Base-by-base conservation (phyloP, 2,113 vertebrate species). In the Catharus minimus region DNA sequence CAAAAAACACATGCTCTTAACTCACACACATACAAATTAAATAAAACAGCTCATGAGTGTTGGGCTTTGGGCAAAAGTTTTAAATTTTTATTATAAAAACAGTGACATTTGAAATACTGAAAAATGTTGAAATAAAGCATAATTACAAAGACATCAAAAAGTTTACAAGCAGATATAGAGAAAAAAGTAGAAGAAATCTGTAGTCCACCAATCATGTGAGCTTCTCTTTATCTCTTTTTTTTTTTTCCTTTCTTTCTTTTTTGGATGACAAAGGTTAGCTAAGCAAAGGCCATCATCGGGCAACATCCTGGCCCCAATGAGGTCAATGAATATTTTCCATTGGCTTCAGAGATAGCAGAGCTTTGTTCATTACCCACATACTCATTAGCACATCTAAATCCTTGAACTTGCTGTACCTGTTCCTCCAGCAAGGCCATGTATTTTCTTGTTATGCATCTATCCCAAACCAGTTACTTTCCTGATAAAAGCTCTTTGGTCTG, bases 371-470 rank as follows among this genome's bases (percentile, higher is more conserved):
- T 95, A 82, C 33, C 58, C 68, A 90, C 71, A 76, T 58, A 55
- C 62, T 74, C 64, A 92, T 95, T 89, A 94, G 52, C 56, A 76
- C 72, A 46, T 69, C 74, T 82, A 73, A 87, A 49, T 74, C 86
- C 78, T 82, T 94, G 74, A 87, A 86, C 93, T 92, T 82, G 90
- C 74, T 47, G 57, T 90, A 89, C 93, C 67, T 60, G 84, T 92
- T 95, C 85, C 82, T 89, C 89, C 60, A 73, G 78, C 10, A 24
- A 92, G 15, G 47, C 83, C 27, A 11, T 44, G 24, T 50, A 49
- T 90, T 68, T 90, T 95, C 62, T 80, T 69, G 24, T 60, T 83
- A 78, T 3, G 30, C 49, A 43, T 91, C 62, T 81, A 24, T 53
- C 91, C 78, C 64, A 76, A 67, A 87, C 13, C 43, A 60, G 55